A percentile compares a stretch with the other conserved stretches of the same genome.
These are phyloP conservation scores for Cotesia chilonis DNA, from an alignment of 1,140 invertebrate genomes.

Conservation along the genomic window DNA sequence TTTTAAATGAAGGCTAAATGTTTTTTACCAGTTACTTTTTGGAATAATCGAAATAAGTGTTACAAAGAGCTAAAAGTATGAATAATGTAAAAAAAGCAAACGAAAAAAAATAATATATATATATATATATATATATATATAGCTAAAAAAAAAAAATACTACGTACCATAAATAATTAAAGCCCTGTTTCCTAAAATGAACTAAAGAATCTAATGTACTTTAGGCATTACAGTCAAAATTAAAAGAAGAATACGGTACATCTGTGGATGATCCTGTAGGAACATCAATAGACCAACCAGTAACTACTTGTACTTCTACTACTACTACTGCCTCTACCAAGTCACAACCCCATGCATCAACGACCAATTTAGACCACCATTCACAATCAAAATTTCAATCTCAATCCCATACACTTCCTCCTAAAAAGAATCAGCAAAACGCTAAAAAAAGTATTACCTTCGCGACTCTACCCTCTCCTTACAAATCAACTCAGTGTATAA, in stretches of 20 bases:
- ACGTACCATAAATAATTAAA: constrained; percentile 7
- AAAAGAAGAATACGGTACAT: constrained; percentile 55
- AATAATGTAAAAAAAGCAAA: constrained; percentile 9
- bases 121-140: constrained; percentile 4
- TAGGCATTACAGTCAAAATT: constrained; percentile 47
- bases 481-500: constrained; percentile 33
- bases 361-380: constrained; percentile 45
- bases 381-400: constrained; percentile 46
- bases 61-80: neutral
- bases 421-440: constrained; percentile 44
- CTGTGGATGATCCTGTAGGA: constrained; percentile 50
- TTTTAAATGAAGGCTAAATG: too few species aligned
- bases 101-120: constrained; percentile 17
- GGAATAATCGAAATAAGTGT: neutral
- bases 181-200: constrained; percentile 25
- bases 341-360: constrained; percentile 40
- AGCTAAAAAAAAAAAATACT: neutral
- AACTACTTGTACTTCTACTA: too few species aligned
- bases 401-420: neutral
- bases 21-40: too few species aligned
- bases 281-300: constrained; percentile 40
- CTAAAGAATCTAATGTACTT: constrained; percentile 44
- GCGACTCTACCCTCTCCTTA: constrained; percentile 49
- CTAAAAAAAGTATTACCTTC: constrained; percentile 54
- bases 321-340: constrained; percentile 22